Evolutionary conservation across 2,113 vertebrate species (phyloP), one percentile per base, ranked within the genome.

Genomic region (Paramisgurnus dabryanus): DNA sequence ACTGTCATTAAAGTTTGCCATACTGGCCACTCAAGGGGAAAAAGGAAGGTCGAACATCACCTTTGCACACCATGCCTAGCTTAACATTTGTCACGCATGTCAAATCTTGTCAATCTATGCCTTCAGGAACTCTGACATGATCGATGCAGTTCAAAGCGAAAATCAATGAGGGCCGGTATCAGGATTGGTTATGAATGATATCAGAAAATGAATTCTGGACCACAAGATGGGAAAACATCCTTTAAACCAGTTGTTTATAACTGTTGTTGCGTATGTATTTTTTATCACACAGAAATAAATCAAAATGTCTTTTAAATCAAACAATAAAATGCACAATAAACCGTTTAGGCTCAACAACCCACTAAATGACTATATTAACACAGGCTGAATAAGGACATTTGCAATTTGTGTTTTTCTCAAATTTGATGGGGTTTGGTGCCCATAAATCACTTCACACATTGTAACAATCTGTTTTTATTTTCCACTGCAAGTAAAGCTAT

Each of bases 1-100:
- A 17, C 58, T 39, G 6, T 63, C 49, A 75, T 63, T 50, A 40
- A n/a, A 72, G 45, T 17, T 39, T 43, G 68, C 10, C 15, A 64
- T 8, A 65, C 41, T 64, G 57, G 50, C 22, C 15, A 50, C 78
- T 8, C 6, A 15, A n/a, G 11, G 58, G 13, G 13, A 61, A 45
- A 50, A 13, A 34, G 5, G 7, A 39, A 71, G 53, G 82, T 75
- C 22, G 74, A 8, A n/a, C 57, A 41, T 39, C 81, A 67, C 41
- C 58, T 73, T 39, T 45, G 55, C 60, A 79, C 69, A 79, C 34
- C 18, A 40, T 76, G 76, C 74, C 22, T 11, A 60, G 49, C 60
- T 82, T 49, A 81, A 67, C 41, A 76, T 53, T 53, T 18, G 9
- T 12, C 45, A 40, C 55, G 8, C 13, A 18, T 53, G 43, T 76